Percentiles rank a stretch among this genome's conserved stretches.
Evolutionary conservation across 2,113 vertebrate species (phyloP).

Genomic region (Bubalus kerabau): DNA sequence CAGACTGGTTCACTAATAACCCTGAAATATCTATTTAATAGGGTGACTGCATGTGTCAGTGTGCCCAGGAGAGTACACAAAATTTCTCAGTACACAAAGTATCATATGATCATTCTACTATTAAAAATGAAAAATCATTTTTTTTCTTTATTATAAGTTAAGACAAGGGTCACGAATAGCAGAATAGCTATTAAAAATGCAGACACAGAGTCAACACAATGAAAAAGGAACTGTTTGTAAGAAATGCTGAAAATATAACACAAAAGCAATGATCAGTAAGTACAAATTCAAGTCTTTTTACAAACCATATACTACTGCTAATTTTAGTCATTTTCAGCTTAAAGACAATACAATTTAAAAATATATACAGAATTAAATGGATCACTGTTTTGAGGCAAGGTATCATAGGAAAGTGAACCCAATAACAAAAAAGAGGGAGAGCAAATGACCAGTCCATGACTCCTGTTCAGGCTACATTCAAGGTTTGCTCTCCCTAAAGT

Average conservation of each 20-base stretch:
- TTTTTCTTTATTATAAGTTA: not conserved
- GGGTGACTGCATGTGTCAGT: not conserved
- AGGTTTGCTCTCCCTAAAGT: not conserved
- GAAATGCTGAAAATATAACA: not conserved
- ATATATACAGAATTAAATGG: not conserved
- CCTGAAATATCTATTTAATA: not conserved
- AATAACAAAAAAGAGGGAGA: not conserved
- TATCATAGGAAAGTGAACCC: not conserved
- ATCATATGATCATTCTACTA: not conserved
- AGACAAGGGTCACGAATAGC: not conserved
- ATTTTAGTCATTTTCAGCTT: not conserved
- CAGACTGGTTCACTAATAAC: not conserved
- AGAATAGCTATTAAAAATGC: not conserved
- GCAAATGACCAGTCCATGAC: not conserved
- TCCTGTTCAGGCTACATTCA: not conserved
- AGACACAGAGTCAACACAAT: not conserved
- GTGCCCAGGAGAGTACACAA: not conserved
- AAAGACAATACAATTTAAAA: not conserved
- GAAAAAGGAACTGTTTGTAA: not conserved
- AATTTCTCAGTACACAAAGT: not conserved
- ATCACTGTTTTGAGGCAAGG: not conserved
- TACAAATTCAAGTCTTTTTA: slow-evolving; percentile 2
- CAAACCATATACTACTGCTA: not conserved
- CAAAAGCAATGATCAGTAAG: not conserved
- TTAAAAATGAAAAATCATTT: not conserved